Conservation (phyloP, 2,888 invertebrate species). For the Sabatieria punctata region DNA sequence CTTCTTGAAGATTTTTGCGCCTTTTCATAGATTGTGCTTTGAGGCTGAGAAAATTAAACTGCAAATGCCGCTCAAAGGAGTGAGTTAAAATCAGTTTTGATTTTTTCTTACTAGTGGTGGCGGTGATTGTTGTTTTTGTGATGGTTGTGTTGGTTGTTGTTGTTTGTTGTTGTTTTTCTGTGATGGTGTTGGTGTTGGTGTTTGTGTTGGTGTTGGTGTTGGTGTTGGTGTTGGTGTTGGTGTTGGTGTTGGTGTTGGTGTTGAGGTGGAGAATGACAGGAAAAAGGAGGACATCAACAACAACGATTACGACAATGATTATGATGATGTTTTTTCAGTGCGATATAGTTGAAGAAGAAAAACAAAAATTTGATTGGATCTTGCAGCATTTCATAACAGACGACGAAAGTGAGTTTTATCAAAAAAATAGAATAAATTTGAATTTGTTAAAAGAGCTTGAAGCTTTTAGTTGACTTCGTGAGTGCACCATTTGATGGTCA, state of each 20-base stretch:
- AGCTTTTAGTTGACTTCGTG: conserved; percentile 28
- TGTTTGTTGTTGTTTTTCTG: neutral
- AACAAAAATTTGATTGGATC: neutral
- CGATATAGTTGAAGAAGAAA: neutral
- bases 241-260: too few relatives aligned
- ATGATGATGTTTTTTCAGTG: neutral
- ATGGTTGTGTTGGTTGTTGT: too few relatives aligned
- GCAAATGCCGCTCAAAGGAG: conserved; percentile 32
- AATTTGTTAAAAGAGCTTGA: neutral
- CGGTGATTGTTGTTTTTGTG: too few relatives aligned
- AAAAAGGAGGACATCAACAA: neutral
- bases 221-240: too few relatives aligned
- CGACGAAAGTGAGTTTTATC: neutral
- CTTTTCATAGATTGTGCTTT: conserved; percentile 29
- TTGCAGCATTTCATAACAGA: neutral
- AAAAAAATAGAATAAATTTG: neutral
- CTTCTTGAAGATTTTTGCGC: conserved; percentile 25
- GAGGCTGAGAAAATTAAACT: conserved; percentile 31
- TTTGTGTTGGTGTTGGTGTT: too few relatives aligned
- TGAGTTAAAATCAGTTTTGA: conserved; percentile 13
- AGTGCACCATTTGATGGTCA: conserved; percentile 28
- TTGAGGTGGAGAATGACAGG: neutral
- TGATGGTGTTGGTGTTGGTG: too few relatives aligned
- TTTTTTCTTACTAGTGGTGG: too few relatives aligned
- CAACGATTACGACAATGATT: neutral